Evolutionary conservation across 53 echinoderm and acorn worm genomes (phyloP).

Genomic region (Luidia sarsii): DNA sequence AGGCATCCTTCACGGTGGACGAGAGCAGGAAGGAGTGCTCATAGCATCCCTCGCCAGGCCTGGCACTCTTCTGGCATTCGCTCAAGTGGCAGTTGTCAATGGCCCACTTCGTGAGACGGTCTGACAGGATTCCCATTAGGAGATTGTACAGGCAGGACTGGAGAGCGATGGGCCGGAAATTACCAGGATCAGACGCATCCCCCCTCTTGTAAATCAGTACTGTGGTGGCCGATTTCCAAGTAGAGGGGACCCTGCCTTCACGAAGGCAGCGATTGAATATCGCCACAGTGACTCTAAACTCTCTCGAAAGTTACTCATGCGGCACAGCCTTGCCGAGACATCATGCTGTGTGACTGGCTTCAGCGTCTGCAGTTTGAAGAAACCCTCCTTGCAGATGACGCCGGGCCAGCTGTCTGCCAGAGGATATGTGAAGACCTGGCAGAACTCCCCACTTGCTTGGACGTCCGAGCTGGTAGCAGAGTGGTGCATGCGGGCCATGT

Average conservation of each 20-base stretch:
- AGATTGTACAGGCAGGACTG: no score
- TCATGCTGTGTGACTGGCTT: no score
- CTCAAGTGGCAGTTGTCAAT: constrained; percentile 15
- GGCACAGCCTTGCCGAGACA: background rate
- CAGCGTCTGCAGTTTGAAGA: constrained; percentile 2
- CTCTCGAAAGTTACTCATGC: no score
- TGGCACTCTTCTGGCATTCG: constrained; percentile 41
- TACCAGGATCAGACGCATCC: constrained; percentile 4
- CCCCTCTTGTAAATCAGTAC: constrained; percentile 53
- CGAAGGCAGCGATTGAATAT: constrained; percentile 31
- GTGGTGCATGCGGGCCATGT: constrained; percentile 7
- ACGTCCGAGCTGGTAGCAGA: no score
- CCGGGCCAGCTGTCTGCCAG: constrained; percentile 1
- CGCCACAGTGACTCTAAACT: constrained; percentile 22
- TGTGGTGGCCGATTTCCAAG: constrained; percentile 35
- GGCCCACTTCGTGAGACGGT: constrained; percentile 36
- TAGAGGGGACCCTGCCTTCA: constrained; percentile 31
- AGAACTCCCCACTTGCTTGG: background rate
- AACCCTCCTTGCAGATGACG: background rate
- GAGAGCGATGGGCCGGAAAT: constrained; percentile 10
- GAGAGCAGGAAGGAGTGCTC: constrained; percentile 22
- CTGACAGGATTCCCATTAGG: constrained; percentile 34
- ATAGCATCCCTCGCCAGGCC: constrained; percentile 36
- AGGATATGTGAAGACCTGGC: background rate
- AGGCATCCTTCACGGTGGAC: background rate